phyloP scores from a whole-genome alignment of 2,113 vertebrate species.

The Myrmecobius fasciatus region DNA sequence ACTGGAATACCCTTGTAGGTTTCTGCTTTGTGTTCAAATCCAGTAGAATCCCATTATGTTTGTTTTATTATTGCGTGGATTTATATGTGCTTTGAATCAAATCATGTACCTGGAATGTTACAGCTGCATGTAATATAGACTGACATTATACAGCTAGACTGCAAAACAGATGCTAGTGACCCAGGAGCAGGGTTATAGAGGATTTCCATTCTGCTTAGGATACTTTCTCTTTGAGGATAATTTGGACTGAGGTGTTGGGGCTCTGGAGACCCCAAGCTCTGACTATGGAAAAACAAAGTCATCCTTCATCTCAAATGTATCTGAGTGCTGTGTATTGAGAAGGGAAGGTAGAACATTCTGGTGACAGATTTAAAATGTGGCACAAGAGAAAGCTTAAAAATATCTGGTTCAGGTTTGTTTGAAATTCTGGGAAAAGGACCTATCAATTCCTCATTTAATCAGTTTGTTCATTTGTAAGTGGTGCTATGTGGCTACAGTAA shows the following conservation, averaged over 20 bases:
- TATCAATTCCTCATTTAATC: slow-evolving; percentile 23
- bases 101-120: not conserved
- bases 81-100: not conserved
- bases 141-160: not conserved
- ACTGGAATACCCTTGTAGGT: not conserved
- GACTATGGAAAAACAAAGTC: not conserved
- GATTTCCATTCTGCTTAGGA: not conserved
- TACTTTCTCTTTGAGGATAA: not conserved
- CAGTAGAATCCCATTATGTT: not conserved
- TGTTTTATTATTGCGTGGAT: not conserved
- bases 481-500: slow-evolving; percentile 19
- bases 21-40: not conserved
- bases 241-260: not conserved
- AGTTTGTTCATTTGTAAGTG: slow-evolving; percentile 27
- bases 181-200: not conserved
- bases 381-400: not conserved
- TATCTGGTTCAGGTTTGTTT: slow-evolving; percentile 35
- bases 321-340: not conserved
- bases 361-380: not conserved
- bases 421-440: slow-evolving; percentile 29
- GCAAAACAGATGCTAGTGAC: not conserved
- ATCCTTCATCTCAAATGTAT: not conserved
- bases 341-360: not conserved
- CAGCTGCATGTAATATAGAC: not conserved
- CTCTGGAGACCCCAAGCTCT: not conserved